These are phyloP conservation scores for Cyanistes caeruleus DNA, from an alignment of 2,113 vertebrate genomes.

Conservation along the genomic window DNA sequence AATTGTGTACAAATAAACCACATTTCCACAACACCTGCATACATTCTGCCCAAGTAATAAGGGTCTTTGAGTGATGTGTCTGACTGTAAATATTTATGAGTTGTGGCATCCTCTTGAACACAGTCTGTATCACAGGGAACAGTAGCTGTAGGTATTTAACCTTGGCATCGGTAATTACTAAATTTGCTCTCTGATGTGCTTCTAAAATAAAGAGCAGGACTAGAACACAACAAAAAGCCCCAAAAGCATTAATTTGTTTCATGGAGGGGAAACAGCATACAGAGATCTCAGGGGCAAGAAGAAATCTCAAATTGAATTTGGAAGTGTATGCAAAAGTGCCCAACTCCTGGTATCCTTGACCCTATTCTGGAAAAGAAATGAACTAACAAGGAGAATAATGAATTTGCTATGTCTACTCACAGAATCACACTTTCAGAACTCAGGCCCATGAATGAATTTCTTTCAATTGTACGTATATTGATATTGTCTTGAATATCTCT, in stretches of 20 bases:
- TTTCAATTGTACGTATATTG: conserved; percentile 77
- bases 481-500: conserved; percentile 86
- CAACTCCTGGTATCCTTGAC: neutral
- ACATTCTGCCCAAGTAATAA: conserved; percentile 39
- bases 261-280: neutral
- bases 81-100: conserved; percentile 70
- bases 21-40: conserved; percentile 8
- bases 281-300: neutral
- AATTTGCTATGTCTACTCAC: conserved; percentile 71
- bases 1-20: neutral
- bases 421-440: conserved; percentile 78
- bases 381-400: neutral
- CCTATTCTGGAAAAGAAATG: conserved; percentile 54
- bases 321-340: neutral
- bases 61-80: conserved; percentile 44
- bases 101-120: conserved; percentile 43
- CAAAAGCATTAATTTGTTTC: neutral
- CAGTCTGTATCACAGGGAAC: conserved; percentile 48
- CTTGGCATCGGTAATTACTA: conserved; percentile 64
- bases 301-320: neutral
- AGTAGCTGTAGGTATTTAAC: conserved; percentile 54
- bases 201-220: conserved; percentile 44
- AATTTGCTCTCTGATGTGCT: conserved; percentile 50
- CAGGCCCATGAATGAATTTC: conserved; percentile 79
- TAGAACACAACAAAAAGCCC: neutral